Percentiles rank a stretch among this genome's conserved stretches.
These are phyloP conservation scores for Caenorhabditis drosophilae DNA, from an alignment of 2,888 invertebrate genomes.

Conservation along the genomic window DNA sequence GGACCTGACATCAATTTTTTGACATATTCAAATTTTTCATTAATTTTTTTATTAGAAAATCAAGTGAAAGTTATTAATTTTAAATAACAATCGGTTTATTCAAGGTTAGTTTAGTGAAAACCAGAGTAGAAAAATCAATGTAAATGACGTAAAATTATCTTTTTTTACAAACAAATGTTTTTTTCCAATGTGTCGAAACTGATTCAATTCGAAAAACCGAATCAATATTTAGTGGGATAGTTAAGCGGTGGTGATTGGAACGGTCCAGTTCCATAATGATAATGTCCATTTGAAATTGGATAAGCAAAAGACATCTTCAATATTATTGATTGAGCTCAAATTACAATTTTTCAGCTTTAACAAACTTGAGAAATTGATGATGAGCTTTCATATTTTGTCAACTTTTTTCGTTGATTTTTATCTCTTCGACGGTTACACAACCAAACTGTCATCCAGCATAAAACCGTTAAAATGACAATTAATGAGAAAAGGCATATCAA, in stretches of 20 bases:
- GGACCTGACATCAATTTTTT: too few species aligned
- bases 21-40: too few species aligned
- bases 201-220: too few species aligned
- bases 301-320: constrained; percentile 46
- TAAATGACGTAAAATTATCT: too few species aligned
- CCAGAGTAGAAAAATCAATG: too few species aligned
- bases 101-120: too few species aligned
- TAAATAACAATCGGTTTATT: too few species aligned
- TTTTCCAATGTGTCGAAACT: too few species aligned
- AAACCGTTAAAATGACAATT: constrained; percentile 48
- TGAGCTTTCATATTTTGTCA: constrained; percentile 38
- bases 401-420: constrained; percentile 35
- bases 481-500: constrained; percentile 53
- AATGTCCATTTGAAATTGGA: constrained; percentile 44
- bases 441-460: constrained; percentile 52
- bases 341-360: not conserved
- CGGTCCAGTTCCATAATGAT: constrained; percentile 51
- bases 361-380: constrained; percentile 45
- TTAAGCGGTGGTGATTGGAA: constrained; percentile 48
- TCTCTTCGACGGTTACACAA: constrained; percentile 49
- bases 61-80: too few species aligned
- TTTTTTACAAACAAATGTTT: too few species aligned
- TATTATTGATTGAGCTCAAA: not conserved
- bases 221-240: constrained; percentile 39
- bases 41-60: too few species aligned